Conservation (phyloP, 2,888 invertebrate genomes). For the Eupeodes latifasciatus region DNA sequence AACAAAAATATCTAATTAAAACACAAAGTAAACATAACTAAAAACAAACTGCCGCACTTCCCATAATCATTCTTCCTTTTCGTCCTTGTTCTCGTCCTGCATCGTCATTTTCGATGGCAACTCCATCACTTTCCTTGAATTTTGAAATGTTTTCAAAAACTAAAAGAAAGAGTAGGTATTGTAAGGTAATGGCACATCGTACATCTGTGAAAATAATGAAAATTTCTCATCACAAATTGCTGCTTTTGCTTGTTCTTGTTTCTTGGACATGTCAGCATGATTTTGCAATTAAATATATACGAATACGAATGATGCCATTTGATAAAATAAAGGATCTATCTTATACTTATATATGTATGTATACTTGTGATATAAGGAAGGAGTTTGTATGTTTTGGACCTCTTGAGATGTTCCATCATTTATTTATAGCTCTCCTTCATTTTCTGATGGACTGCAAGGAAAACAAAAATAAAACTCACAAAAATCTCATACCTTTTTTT, state of each 20-base stretch:
- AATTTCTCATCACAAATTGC: background rate
- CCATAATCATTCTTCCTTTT: background rate
- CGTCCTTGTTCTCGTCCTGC: too few relatives aligned
- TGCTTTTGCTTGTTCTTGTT: too few relatives aligned
- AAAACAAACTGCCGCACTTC: background rate
- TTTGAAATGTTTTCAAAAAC: too few relatives aligned
- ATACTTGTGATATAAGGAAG: too few relatives aligned
- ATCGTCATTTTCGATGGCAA: too few relatives aligned
- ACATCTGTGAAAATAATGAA: constrained; percentile 20
- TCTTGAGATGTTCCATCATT: background rate
- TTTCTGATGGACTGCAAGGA: background rate
- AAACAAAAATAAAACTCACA: background rate
- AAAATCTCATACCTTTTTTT: background rate
- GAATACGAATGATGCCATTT: background rate
- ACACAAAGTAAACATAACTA: constrained; percentile 10
- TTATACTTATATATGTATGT: too few relatives aligned
- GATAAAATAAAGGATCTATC: background rate
- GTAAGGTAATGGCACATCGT: background rate
- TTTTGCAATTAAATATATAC: constrained; percentile 10
- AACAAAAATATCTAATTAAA: constrained; percentile 3
- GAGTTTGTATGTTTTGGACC: background rate
- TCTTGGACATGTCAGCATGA: constrained; percentile 19
- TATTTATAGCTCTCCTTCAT: background rate
- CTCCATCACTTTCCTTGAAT: too few relatives aligned
- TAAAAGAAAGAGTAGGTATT: too few relatives aligned